phyloP scores from a whole-genome alignment of 30 jellyfish, hydroid and myxozoan genomes.

The Hydractinia symbiolongicarpus region DNA sequence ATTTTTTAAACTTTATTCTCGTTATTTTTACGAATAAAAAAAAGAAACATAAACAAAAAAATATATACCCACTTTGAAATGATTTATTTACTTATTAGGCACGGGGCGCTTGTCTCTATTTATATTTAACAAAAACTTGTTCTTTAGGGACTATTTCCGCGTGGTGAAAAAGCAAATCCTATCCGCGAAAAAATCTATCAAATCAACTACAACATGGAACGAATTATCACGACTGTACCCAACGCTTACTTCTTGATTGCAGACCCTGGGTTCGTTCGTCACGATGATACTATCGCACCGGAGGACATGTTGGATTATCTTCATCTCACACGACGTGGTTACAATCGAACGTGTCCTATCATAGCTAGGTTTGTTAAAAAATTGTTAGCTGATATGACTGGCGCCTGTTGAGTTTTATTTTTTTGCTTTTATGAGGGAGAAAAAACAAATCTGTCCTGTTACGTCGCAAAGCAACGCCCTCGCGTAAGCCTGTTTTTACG shows the following conservation, averaged over 20 bases:
- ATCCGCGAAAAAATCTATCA: constrained; percentile 57
- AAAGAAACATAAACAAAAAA: no score
- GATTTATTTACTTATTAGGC: no score
- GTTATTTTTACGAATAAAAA: no score
- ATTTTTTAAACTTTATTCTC: no score
- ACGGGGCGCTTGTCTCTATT: not conserved
- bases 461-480: no score
- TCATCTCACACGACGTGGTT: constrained; percentile 59
- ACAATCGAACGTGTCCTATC: constrained; percentile 11
- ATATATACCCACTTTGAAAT: no score
- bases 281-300: constrained; percentile 47
- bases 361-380: no score
- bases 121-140: not conserved
- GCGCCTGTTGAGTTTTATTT: no score
- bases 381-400: no score
- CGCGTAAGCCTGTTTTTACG: no score
- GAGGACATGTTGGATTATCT: constrained; percentile 77
- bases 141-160: constrained; percentile 69
- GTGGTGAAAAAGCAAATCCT: constrained; percentile 75
- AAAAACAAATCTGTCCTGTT: no score
- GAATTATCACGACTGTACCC: constrained; percentile 46
- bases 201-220: constrained; percentile 44
- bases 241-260: constrained; percentile 53
- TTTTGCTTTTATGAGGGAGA: no score
- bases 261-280: constrained; percentile 77